Base-by-base conservation (phyloP, 1,140 invertebrate species). In the Galleria mellonella region DNA sequence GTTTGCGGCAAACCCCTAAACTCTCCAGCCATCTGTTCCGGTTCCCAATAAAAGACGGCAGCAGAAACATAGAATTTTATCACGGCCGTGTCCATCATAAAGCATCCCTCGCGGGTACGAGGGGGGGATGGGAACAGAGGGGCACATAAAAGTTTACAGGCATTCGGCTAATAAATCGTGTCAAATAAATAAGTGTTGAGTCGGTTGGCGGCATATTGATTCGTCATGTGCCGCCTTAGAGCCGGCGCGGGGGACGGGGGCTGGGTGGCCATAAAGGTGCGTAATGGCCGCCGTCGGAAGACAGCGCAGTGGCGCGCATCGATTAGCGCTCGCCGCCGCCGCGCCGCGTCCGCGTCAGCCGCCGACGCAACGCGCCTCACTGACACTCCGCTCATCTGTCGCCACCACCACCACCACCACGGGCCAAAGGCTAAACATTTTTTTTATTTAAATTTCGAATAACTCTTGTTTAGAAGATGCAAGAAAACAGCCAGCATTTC, bases 131-230 rank as follows among this genome's bases (percentile, higher is more conserved):
- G 36, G 45, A 52, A 48, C 43, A 47, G 47, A 54, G 62, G 58
- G 63, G 65, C 66, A 64, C 74, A 79, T 81, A 79, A 83, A 83
- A 83, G 71, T 83, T 83, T 83, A 81, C 69, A 79, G 66, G 77
- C 77, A 78, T 83, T 76, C 69, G 64, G 72, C 77, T 83, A 84
- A 84, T 84, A 84, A 84, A 84, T 84, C 76, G 78, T 66, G 71
- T 78, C 72, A 78, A 82, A 84, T 84, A 84, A 84, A 84, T 83
- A 84, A 84, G 81, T 84, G 81, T 84, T 73, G 78, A 84, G 77
- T 82, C 72, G 72, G 77, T 82, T 68, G 75, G 73, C 75, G 75
- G 81, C 81, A 84, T 84, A 84, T 84, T 84, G 81, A 84, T 84
- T 84, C 81, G 81, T 84, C 81, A 84, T 81, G 74, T 79, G 74